Evolutionary conservation across 2,888 invertebrate species (phyloP).

Genomic region (Hipparchia sbordonii): DNA sequence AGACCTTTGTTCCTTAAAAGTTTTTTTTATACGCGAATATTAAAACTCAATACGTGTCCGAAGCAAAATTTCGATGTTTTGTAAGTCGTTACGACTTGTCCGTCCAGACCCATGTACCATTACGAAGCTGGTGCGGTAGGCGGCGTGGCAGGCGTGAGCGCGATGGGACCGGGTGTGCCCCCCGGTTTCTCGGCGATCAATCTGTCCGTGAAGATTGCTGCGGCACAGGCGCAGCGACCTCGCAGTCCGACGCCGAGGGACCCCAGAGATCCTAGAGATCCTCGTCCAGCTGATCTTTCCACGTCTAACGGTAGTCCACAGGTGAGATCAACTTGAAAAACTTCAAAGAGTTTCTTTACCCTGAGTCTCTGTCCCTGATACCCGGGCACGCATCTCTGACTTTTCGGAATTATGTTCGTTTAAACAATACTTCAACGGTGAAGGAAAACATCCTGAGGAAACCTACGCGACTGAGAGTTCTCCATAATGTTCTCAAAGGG

Average conservation of each 20-base stretch:
- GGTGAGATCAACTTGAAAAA: conserved; percentile 73
- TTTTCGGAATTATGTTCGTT: no score
- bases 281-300: conserved; percentile 92
- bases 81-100: conserved; percentile 48
- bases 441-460: no score
- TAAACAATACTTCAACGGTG: no score
- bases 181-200: conserved; percentile 92
- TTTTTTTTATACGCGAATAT: not conserved
- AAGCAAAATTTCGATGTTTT: conserved; percentile 4
- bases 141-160: conserved; percentile 84
- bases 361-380: not conserved
- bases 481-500: no score
- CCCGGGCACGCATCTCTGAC: no score
- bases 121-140: conserved; percentile 85
- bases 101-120: conserved; percentile 90
- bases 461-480: no score
- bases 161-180: conserved; percentile 86
- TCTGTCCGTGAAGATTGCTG: conserved; percentile 92
- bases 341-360: conserved; percentile 5
- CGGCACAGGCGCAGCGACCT: conserved; percentile 87
- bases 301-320: conserved; percentile 95
- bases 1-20: not conserved
- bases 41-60: not conserved
- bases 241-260: conserved; percentile 89
- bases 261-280: conserved; percentile 90